Conservation (phyloP, 2,888 invertebrate species). For the Drosophila nr. perissopoda region DNA sequence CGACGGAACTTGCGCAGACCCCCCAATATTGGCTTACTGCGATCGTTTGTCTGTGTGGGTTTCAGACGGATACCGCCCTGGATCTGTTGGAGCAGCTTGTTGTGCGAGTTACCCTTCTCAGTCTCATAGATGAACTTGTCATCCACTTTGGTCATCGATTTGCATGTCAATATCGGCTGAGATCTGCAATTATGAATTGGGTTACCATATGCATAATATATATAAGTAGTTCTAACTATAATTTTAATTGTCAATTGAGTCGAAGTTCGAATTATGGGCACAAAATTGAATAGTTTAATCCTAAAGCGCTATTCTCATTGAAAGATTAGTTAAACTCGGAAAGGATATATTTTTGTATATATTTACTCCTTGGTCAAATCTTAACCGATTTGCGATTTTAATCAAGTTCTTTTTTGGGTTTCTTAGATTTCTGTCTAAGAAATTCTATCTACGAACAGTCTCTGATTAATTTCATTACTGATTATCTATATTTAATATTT, state of each 20-base stretch:
- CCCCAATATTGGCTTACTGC: constrained; percentile 93
- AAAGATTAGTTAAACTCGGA: background rate
- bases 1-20: constrained; percentile 94
- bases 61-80: constrained; percentile 91
- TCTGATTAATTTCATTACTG: background rate
- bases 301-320: no score
- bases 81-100: constrained; percentile 92
- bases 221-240: background rate
- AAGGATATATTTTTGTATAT: background rate
- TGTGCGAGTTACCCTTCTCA: constrained; percentile 92
- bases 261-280: background rate
- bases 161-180: constrained; percentile 87
- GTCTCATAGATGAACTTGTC: constrained; percentile 95
- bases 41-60: constrained; percentile 92
- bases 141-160: constrained; percentile 89
- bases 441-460: background rate
- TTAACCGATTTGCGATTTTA: background rate
- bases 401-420: background rate
- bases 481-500: background rate
- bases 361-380: background rate
- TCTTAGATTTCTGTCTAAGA: background rate
- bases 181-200: constrained; percentile 84
- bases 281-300: background rate
- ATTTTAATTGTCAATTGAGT: background rate
- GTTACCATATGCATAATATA: background rate